These are phyloP conservation scores for Rissa tridactyla DNA, from an alignment of 2,113 vertebrate genomes.

Conservation along the genomic window DNA sequence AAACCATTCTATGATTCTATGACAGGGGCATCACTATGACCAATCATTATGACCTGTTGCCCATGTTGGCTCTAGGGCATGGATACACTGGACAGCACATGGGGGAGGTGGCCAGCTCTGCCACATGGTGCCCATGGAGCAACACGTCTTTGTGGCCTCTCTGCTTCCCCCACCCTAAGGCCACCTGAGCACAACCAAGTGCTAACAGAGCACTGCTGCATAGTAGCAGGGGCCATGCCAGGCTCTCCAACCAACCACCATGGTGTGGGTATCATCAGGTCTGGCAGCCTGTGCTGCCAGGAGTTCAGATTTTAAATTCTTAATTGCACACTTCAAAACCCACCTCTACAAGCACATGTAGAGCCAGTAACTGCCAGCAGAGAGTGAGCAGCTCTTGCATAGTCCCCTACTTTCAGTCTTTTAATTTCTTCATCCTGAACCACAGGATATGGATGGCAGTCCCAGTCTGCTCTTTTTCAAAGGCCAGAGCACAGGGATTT, in stretches of 20 bases:
- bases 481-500: background rate
- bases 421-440: background rate
- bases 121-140: background rate
- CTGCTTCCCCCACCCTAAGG: background rate
- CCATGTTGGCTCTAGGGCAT: fast-evolving
- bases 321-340: background rate
- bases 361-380: background rate
- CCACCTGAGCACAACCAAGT: background rate
- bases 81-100: background rate
- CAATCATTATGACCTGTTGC: background rate
- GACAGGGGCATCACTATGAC: background rate
- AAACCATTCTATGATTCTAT: background rate
- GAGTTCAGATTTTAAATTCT: background rate
- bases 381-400: background rate
- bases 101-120: fast-evolving
- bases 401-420: background rate
- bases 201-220: background rate
- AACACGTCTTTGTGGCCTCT: background rate
- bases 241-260: background rate
- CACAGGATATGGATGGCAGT: background rate
- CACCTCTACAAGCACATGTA: fast-evolving
- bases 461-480: background rate
- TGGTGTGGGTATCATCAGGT: background rate
- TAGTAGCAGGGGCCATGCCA: fast-evolving
- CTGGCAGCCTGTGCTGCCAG: background rate